Conservation (phyloP, 37 sponge, comb jelly and placozoan genomes). For the Bolinopsis microptera region DNA sequence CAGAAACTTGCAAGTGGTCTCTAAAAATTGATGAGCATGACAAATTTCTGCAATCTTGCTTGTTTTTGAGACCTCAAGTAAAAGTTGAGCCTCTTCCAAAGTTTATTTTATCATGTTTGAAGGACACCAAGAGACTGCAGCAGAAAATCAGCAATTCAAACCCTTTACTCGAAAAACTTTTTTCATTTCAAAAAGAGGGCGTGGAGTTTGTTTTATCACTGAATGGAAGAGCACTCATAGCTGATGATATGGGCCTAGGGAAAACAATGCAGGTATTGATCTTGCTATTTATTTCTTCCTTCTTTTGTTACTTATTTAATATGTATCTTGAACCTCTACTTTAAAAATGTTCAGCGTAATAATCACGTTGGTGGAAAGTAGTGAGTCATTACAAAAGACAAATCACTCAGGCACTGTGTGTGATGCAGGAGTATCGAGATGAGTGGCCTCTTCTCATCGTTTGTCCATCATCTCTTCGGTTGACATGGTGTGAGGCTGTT, state of each 20-base stretch:
- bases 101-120: background rate
- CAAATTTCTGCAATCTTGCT: background rate
- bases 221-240: constrained; percentile 83
- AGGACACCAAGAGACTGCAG: background rate
- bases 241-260: constrained; percentile 98
- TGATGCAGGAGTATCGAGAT: constrained; percentile 69
- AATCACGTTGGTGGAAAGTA: background rate
- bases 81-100: constrained; percentile 43
- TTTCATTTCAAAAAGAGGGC: constrained; percentile 48
- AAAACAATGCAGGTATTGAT: constrained; percentile 87
- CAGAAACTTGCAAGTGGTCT: background rate
- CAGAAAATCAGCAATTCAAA: background rate
- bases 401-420: constrained; percentile 28
- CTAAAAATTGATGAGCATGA: background rate
- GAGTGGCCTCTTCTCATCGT: constrained; percentile 92
- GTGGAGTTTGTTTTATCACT: constrained; percentile 74
- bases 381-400: too few relatives aligned
- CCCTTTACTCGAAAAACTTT: background rate
- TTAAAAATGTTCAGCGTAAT: background rate
- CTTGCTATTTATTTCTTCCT: constrained; percentile 71
- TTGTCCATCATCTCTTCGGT: constrained; percentile 87
- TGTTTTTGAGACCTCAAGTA: background rate
- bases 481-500: constrained; percentile 85
- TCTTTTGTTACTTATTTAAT: background rate
- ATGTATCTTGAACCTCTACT: background rate